Conservation (phyloP, 2,888 invertebrate genomes). For the Oeneis ivallda region DNA sequence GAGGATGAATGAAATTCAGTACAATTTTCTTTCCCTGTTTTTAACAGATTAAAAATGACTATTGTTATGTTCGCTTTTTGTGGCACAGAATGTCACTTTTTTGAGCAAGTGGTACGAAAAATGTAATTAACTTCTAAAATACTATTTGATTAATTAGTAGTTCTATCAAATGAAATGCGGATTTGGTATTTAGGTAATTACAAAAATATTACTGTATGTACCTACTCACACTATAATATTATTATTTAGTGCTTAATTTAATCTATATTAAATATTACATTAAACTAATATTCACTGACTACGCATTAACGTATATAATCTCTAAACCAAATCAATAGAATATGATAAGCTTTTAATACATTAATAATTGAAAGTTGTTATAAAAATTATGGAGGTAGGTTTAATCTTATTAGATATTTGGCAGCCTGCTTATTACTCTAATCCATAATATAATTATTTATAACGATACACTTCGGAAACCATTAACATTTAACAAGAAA, state of each 20-base stretch:
- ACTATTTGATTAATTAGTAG: slow-evolving; percentile 1
- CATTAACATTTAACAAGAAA: too few species aligned
- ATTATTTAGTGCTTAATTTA: neutral
- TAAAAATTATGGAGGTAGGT: neutral
- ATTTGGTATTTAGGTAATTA: neutral
- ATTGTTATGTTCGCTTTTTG: too few species aligned
- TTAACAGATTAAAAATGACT: too few species aligned
- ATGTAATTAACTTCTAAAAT: neutral
- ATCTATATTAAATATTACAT: neutral
- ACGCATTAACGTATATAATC: slow-evolving; percentile 1
- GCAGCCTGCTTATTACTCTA: neutral
- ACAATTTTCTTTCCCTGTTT: too few species aligned
- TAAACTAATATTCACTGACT: slow-evolving; percentile 1
- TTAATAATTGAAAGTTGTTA: neutral
- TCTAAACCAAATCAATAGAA: neutral
- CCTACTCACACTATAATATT: neutral
- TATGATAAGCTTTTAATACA: neutral
- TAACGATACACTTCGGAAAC: too few species aligned
- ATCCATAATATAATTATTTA: neutral
- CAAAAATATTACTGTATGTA: neutral
- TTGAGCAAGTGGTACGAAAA: too few species aligned
- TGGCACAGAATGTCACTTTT: too few species aligned
- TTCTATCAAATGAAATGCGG: slow-evolving; percentile 7
- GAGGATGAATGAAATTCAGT: too few species aligned
- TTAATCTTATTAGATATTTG: neutral